Base-by-base conservation (phyloP, 2,888 invertebrate species). In the Phyllotreta striolata region DNA sequence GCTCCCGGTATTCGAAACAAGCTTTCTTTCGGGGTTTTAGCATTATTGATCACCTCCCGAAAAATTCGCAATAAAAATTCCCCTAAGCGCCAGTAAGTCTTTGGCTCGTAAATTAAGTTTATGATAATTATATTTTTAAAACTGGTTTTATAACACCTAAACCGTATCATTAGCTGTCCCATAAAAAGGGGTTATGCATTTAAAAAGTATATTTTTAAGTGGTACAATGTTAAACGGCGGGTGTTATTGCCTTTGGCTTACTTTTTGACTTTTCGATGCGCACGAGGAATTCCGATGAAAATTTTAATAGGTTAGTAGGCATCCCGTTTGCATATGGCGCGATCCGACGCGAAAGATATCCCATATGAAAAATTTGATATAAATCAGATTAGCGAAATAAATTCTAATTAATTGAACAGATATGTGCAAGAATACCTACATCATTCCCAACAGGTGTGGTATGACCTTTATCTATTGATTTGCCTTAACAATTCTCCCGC, bases 31-130 rank as follows among this genome's bases (percentile, higher is more conserved):
- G 4, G 39, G 38, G 38, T 52, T 52, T 52, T 38, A 10, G 34
- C 47, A n/a, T 47, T 47, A 14, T 44, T 47, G 6, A 57, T 59
- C 43, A 52, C 38, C 41, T 7, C 59, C 43, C 24, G 24, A 43
- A 59, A 59, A 52, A 59, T 59, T 59, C 10, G 43, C 52, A 59
- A 52, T 59, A 59, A 59, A 59, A 52, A 39, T 35, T 14, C n/a
- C 7, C 13, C 49, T 44, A 24, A 59, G 34, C 43, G 39, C 14
- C 52, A 40, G 51, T 46, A 34, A 34, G 41, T 56, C 46, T 43
- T 46, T 37, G 6, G 8, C 35, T 12, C 41, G 43, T 59, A 59
- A 59, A 59, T 59, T 59, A 52, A 14, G 10, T 59, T 59, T 59
- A 59, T 59, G 59, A 38, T 52, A 52, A 59, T 59, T 59, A 51